Evolutionary conservation across 2,888 invertebrate species (phyloP).

Genomic region (Rhagonycha lutea): DNA sequence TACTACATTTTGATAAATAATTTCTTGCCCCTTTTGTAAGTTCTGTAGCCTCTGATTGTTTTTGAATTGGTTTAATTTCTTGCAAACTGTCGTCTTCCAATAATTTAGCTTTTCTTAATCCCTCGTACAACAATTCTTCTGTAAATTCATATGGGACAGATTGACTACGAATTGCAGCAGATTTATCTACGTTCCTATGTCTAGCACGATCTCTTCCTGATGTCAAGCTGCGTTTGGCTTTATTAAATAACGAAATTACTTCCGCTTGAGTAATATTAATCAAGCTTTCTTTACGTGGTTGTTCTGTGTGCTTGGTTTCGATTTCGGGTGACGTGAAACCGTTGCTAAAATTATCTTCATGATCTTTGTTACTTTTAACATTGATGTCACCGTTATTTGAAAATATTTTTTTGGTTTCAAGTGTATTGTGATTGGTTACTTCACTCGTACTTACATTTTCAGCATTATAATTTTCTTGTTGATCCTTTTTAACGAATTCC

Average conservation of each 20-base stretch:
- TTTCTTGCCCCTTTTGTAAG: constrained; percentile 30
- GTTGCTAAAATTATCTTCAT: neutral
- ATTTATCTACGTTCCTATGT: constrained; percentile 43
- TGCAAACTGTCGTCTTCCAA: constrained; percentile 42
- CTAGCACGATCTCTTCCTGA: constrained; percentile 41
- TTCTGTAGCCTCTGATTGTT: constrained; percentile 21
- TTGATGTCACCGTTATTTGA: neutral
- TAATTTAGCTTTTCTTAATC: constrained; percentile 40
- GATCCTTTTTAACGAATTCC: neutral
- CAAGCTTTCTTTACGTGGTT: constrained; percentile 36
- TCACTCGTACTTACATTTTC: neutral
- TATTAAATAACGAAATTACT: constrained; percentile 44
- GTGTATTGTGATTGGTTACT: neutral
- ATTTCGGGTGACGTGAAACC: neutral
- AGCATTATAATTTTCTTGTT: neutral
- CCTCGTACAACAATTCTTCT: constrained; percentile 50
- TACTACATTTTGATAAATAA: constrained; percentile 37
- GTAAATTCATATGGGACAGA: constrained; percentile 61
- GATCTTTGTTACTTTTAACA: neutral
- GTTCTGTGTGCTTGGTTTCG: constrained; percentile 13
- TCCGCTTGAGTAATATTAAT: constrained; percentile 46
- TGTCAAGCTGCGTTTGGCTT: constrained; percentile 47
- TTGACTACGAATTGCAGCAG: constrained; percentile 59
- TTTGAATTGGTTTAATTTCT: constrained; percentile 42
- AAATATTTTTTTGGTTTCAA: neutral